phyloP scores from a whole-genome alignment of 2,888 invertebrate species.

The Amphipoea oculea region DNA sequence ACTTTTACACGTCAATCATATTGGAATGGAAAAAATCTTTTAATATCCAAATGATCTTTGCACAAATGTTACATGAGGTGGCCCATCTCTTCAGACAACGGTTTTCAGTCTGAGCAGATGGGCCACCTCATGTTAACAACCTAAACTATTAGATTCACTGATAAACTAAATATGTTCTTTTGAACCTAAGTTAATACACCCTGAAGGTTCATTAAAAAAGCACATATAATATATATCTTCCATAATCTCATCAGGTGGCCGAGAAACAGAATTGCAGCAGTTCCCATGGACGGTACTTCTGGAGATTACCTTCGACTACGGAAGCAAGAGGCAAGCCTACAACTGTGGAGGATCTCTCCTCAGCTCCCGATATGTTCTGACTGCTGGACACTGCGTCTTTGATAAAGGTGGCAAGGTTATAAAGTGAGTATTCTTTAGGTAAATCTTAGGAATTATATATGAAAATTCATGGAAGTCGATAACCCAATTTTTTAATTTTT shows the following conservation, averaged over 20 bases:
- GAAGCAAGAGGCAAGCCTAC: slow-evolving; percentile 70
- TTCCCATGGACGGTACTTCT: slow-evolving; percentile 86
- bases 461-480: no score
- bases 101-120: no score
- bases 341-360: slow-evolving; percentile 86
- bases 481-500: no score
- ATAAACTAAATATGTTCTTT: neutral
- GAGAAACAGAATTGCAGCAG: slow-evolving; percentile 81
- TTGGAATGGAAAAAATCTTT: neutral
- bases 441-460: neutral
- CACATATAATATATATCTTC: neutral
- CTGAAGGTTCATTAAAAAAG: neutral
- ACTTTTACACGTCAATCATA: no score
- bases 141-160: neutral
- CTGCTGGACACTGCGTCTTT: slow-evolving; percentile 84
- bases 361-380: slow-evolving; percentile 81
- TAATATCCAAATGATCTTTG: neutral
- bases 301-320: slow-evolving; percentile 77
- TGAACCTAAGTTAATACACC: neutral
- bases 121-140: neutral
- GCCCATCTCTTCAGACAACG: neutral
- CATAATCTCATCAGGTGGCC: slow-evolving; percentile 70
- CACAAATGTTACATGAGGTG: neutral
- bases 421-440: slow-evolving; percentile 70
- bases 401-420: slow-evolving; percentile 73